A percentile compares a stretch with the other conserved stretches of the same genome.
Evolutionary conservation across 2,888 invertebrate genomes (phyloP).

Genomic region (Cristatella mucedo): DNA sequence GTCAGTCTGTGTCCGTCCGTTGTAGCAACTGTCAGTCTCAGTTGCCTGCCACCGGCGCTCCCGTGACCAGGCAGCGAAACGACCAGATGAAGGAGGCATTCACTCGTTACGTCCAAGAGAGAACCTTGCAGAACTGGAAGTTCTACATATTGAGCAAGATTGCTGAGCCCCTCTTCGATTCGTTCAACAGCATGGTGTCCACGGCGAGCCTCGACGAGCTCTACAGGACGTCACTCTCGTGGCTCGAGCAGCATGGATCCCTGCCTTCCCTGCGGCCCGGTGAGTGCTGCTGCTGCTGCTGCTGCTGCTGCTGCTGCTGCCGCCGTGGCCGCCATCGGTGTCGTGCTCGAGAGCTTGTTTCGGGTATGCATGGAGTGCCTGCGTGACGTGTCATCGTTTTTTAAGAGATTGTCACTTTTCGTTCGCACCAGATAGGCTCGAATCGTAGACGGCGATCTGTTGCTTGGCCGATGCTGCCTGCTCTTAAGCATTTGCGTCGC

Average conservation of each 20-base stretch:
- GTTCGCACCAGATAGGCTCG: no score
- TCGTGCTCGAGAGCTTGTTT: no score
- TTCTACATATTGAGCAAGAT: slow-evolving; percentile 96
- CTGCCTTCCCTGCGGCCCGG: slow-evolving; percentile 81
- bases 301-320: neutral
- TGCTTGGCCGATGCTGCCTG: no score
- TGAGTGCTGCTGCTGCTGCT: slow-evolving; percentile 37
- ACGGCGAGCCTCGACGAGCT: slow-evolving; percentile 77
- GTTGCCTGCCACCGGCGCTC: slow-evolving; percentile 85
- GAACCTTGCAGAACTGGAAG: slow-evolving; percentile 84
- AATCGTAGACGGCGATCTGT: no score
- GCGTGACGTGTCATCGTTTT: no score
- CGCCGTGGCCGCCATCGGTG: no score
- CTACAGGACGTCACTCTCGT: slow-evolving; percentile 72
- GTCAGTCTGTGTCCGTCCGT: slow-evolving; percentile 15
- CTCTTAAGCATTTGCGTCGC: no score
- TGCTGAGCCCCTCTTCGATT: slow-evolving; percentile 69
- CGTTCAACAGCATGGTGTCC: slow-evolving; percentile 78
- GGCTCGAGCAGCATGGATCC: slow-evolving; percentile 93
- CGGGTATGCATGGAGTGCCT: no score
- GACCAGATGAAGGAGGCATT: slow-evolving; percentile 81
- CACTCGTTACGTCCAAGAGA: slow-evolving; percentile 67
- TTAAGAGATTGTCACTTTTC: no score
- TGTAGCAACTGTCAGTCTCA: slow-evolving; percentile 77
- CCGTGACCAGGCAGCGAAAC: slow-evolving; percentile 71